Evolutionary conservation across 2,113 vertebrate species (phyloP).

Genomic region (Pollimyrus isidori): DNA sequence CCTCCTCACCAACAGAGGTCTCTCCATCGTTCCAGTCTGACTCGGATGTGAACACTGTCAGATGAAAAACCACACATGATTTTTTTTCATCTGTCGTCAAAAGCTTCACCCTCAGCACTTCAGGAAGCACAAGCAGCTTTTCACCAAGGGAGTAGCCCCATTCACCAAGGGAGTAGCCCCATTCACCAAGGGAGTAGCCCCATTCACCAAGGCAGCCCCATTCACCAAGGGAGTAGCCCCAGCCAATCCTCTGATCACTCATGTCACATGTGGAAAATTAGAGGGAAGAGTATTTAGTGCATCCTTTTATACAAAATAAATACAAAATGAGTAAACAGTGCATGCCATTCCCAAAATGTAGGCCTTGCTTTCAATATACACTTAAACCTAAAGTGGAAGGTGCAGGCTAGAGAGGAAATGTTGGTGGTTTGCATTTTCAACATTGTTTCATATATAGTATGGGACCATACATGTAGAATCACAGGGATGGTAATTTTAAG

Average conservation of each 20-base stretch:
- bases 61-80: conserved; percentile 63
- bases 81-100: conserved; percentile 51
- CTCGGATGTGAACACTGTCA: conserved; percentile 57
- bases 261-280: conserved; percentile 61
- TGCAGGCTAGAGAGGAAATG: too few relatives aligned
- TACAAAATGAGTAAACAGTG: background rate
- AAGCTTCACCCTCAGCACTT: conserved; percentile 45
- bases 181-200: too few relatives aligned
- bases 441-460: too few relatives aligned
- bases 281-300: conserved; percentile 54
- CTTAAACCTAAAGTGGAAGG: too few relatives aligned
- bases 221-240: background rate
- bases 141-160: conserved; percentile 70
- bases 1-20: conserved; percentile 60
- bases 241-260: conserved; percentile 49
- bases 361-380: background rate
- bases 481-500: too few relatives aligned
- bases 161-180: too few relatives aligned
- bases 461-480: too few relatives aligned
- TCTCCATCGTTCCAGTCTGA: conserved; percentile 64
- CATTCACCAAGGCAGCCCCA: too few relatives aligned
- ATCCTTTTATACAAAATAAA: background rate
- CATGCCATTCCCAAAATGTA: background rate
- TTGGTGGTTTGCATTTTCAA: too few relatives aligned
- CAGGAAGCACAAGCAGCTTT: conserved; percentile 50